These are phyloP conservation scores for Cistogaster globosa DNA, from an alignment of 2,888 invertebrate species.

Conservation along the genomic window DNA sequence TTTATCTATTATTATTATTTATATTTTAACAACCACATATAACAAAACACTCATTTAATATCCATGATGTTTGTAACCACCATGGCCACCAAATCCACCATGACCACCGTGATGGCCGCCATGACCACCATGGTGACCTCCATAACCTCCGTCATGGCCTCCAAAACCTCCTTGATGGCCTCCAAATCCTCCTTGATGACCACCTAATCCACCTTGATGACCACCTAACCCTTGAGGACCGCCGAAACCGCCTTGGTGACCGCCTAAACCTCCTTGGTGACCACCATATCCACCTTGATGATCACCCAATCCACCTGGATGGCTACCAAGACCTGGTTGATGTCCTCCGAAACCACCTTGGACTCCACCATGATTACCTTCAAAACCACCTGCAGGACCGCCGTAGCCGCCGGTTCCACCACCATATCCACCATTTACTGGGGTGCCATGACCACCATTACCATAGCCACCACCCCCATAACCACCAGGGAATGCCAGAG, in stretches of 20 bases:
- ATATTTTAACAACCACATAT: neutral
- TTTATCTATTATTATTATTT: neutral
- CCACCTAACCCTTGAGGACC: conserved; percentile 48
- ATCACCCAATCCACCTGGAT: conserved; percentile 42
- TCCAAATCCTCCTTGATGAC: conserved; percentile 4
- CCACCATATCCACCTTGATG: conserved; percentile 47
- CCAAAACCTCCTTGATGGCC: conserved; percentile 13
- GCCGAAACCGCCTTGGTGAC: conserved; percentile 16
- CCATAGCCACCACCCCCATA: conserved; percentile 38
- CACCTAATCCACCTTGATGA: conserved; percentile 11
- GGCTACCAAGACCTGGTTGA: conserved; percentile 4
- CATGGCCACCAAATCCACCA: neutral
- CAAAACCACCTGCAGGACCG: conserved; percentile 3
- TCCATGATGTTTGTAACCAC: neutral
- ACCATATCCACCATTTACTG: conserved; percentile 21
- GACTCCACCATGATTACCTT: conserved; percentile 39
- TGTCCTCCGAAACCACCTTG: conserved; percentile 37
- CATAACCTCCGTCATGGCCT: neutral
- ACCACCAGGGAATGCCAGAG: conserved; percentile 70
- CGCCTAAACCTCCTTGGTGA: conserved; percentile 31
- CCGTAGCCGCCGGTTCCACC: neutral
- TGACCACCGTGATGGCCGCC: too few species aligned
- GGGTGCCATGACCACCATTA: neutral
- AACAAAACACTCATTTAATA: neutral
- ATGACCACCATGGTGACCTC: neutral